Percentiles rank a stretch among this genome's conserved stretches.
Conservation (phyloP, 2,797 vertebrate genomes). For the Phoeniculus purpureus region DNA sequence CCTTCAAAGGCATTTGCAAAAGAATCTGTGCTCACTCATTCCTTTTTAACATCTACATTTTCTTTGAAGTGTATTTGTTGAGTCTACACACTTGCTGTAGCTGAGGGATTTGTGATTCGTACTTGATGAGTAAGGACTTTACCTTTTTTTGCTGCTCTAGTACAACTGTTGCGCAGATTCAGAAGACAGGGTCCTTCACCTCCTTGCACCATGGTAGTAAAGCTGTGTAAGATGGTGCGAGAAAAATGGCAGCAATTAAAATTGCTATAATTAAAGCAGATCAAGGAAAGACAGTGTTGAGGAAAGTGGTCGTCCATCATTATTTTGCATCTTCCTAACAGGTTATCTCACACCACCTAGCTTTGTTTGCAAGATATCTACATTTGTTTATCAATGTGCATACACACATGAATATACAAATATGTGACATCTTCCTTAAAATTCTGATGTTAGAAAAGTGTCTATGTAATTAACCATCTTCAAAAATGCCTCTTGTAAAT, state of each 20-base stretch:
- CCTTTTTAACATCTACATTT: background rate
- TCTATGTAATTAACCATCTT: background rate
- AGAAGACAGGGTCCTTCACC: background rate
- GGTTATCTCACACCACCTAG: background rate
- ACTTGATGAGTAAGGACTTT: slow-evolving; percentile 17
- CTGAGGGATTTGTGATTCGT: slow-evolving; percentile 5
- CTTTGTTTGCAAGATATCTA: background rate
- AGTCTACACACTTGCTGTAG: background rate
- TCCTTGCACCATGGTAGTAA: background rate
- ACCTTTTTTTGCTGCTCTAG: slow-evolving; percentile 37
- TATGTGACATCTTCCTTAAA: background rate
- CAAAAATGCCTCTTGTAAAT: background rate
- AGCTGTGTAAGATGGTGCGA: background rate
- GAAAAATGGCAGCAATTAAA: background rate
- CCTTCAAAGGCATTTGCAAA: slow-evolving; percentile 19
- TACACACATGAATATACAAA: background rate
- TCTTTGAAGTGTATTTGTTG: slow-evolving; percentile 42
- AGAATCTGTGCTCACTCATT: background rate
- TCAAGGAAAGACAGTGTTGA: background rate
- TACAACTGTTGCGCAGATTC: background rate
- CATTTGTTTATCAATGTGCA: background rate
- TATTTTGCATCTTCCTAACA: background rate
- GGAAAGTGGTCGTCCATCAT: background rate
- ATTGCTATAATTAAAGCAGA: background rate
- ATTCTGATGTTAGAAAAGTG: background rate